phyloP scores from a whole-genome alignment of 1,140 invertebrate species.

The Tenebrio molitor region DNA sequence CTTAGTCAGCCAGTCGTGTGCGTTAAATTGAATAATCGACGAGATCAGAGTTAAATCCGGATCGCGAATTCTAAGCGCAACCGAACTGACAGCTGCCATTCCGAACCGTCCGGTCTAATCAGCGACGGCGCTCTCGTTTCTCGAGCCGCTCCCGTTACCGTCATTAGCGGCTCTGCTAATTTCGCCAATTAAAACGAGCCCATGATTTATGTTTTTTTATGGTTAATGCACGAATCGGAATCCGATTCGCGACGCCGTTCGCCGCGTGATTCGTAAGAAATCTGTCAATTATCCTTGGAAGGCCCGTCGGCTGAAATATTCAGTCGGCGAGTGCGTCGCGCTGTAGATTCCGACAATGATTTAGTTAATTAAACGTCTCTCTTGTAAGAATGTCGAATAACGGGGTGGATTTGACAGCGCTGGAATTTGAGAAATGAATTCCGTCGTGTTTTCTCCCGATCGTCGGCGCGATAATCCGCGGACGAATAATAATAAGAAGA shows the following conservation, averaged over 20 bases:
- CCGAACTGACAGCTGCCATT: conserved; percentile 6
- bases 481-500: conserved; percentile 46
- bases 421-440: conserved; percentile 53
- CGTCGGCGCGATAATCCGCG: conserved; percentile 47
- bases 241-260: not conserved
- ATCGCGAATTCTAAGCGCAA: not conserved
- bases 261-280: conserved; percentile 25
- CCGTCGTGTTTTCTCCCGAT: conserved; percentile 52
- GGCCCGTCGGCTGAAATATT: conserved; percentile 23
- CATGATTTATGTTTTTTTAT: not conserved
- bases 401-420: conserved; percentile 49
- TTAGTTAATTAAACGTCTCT: conserved; percentile 53
- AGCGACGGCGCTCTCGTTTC: not conserved
- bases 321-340: conserved; percentile 33
- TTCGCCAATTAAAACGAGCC: not conserved
- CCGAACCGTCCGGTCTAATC: conserved; percentile 2
- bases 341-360: conserved; percentile 53
- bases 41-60: not conserved
- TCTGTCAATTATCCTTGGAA: conserved; percentile 22
- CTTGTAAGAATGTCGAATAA: conserved; percentile 51
- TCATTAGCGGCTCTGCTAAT: not conserved
- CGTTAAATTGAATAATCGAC: not conserved
- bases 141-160: not conserved
- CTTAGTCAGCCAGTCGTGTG: too few species aligned
- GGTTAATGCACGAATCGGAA: too few species aligned